These are phyloP conservation scores for Phylloscopus whistleri DNA, from an alignment of 2,113 vertebrate species.

Conservation along the genomic window DNA sequence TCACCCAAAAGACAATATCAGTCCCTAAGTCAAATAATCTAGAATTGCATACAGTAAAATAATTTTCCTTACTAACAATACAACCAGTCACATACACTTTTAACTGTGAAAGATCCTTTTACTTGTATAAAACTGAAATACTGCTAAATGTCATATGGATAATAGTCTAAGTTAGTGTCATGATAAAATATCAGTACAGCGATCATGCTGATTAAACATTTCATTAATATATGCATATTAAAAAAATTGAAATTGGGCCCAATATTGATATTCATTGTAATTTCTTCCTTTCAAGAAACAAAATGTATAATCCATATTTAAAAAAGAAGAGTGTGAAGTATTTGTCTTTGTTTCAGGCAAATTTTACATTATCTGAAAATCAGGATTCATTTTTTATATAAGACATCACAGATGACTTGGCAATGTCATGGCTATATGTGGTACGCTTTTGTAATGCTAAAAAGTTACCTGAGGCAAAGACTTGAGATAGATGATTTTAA, in stretches of 20 bases:
- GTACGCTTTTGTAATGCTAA: background rate
- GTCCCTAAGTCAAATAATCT: background rate
- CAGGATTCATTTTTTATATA: background rate
- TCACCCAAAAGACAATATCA: background rate
- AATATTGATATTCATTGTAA: background rate
- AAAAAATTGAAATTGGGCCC: background rate
- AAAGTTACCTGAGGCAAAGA: background rate
- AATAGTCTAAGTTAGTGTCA: background rate
- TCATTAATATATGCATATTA: background rate
- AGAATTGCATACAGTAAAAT: background rate
- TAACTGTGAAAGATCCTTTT: background rate
- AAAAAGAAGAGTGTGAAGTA: background rate
- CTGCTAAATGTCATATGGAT: background rate
- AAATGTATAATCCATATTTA: background rate
- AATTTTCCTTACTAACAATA: background rate
- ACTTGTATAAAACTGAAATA: background rate
- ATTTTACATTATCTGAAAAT: background rate
- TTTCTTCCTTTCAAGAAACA: background rate
- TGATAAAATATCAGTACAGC: background rate
- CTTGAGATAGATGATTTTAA: conserved; percentile 4
- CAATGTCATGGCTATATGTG: background rate
- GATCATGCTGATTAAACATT: background rate
- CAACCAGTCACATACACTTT: background rate
- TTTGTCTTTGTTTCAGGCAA: background rate
- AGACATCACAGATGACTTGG: background rate